Percentiles rank a stretch among this genome's conserved stretches.
Evolutionary conservation across 2,797 vertebrate genomes (phyloP).

Genomic region (Thunnus albacares): DNA sequence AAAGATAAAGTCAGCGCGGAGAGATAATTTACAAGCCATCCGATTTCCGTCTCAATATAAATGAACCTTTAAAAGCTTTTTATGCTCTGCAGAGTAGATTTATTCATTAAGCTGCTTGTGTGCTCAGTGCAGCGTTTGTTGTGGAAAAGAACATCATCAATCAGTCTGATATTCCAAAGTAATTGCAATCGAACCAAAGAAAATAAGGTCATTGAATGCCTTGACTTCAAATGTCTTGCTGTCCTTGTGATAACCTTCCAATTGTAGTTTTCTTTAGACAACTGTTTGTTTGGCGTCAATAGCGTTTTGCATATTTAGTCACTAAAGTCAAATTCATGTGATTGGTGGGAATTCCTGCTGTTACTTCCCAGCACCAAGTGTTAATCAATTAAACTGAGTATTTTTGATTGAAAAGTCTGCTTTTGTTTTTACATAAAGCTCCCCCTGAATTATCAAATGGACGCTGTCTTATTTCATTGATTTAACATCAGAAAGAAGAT

Average conservation of each 20-base stretch:
- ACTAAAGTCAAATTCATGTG: neutral
- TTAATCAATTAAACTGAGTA: neutral
- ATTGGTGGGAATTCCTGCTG: neutral
- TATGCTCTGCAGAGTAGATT: slow-evolving; percentile 12
- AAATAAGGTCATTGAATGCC: neutral
- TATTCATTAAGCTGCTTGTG: slow-evolving; percentile 23
- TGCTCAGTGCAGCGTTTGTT: slow-evolving; percentile 2
- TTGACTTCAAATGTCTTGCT: neutral
- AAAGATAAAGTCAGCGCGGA: slow-evolving; percentile 28
- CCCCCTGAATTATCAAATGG: neutral
- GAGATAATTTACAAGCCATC: slow-evolving; percentile 15
- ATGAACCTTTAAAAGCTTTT: slow-evolving; percentile 11
- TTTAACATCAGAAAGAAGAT: slow-evolving; percentile 13
- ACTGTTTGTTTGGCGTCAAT: neutral
- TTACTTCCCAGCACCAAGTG: neutral
- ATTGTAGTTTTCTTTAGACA: neutral
- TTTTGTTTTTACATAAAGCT: neutral
- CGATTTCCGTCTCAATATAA: neutral
- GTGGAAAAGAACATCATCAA: neutral
- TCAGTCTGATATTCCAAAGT: neutral
- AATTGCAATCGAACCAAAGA: neutral
- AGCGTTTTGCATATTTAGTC: neutral
- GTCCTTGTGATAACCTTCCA: neutral
- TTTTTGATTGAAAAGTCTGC: neutral
- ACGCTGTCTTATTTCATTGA: neutral